These are phyloP conservation scores for Equus quagga DNA, from an alignment of 2,113 vertebrate species.

Conservation along the genomic window DNA sequence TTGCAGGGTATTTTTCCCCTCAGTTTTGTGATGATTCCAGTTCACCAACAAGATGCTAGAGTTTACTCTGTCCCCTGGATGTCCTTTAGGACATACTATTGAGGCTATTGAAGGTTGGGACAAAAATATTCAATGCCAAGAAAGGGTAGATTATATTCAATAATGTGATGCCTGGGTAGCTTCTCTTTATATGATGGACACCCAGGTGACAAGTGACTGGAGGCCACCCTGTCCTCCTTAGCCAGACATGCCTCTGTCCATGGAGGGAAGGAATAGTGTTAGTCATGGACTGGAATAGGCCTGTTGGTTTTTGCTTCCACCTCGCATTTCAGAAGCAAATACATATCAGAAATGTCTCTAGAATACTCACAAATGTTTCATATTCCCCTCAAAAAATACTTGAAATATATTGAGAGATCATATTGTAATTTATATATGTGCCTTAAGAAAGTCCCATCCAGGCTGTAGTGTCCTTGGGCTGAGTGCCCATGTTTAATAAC, in stretches of 20 bases:
- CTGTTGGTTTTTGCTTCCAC: slow-evolving; percentile 47
- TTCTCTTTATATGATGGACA: slow-evolving; percentile 79
- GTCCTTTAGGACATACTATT: neutral
- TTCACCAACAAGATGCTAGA: neutral
- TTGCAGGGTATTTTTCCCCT: neutral
- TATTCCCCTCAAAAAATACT: neutral
- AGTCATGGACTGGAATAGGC: neutral
- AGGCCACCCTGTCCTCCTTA: slow-evolving; percentile 13
- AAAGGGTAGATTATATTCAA: neutral
- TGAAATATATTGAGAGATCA: neutral
- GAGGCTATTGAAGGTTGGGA: neutral
- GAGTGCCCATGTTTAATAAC: slow-evolving; percentile 11
- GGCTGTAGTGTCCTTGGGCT: neutral
- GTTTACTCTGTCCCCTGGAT: neutral
- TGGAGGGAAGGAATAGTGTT: slow-evolving; percentile 66
- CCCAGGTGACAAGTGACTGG: slow-evolving; percentile 50
- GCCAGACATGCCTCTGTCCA: slow-evolving; percentile 63
- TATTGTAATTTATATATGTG: neutral
- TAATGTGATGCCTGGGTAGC: slow-evolving; percentile 73
- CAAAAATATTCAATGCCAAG: neutral
- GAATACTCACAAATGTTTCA: neutral
- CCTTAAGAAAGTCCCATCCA: slow-evolving; percentile 51
- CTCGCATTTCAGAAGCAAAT: slow-evolving; percentile 60
- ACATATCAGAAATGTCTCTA: neutral
- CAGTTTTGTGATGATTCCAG: neutral